Base-by-base conservation (phyloP, 2,113 vertebrate species). In the Hassar affinis region DNA sequence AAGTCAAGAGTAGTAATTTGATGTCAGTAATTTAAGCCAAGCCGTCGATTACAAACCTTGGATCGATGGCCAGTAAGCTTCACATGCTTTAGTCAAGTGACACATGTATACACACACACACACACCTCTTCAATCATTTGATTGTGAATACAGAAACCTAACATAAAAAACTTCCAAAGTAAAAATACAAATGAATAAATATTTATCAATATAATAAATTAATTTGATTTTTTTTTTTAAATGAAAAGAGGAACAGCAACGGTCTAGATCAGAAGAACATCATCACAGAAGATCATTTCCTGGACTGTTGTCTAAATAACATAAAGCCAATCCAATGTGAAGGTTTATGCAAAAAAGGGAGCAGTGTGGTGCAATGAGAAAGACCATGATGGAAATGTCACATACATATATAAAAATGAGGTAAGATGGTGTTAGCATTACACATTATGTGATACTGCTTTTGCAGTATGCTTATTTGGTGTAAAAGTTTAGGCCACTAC, bases 171-270 rank as follows among this genome's bases (percentile, higher is more conserved):
- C 84, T 91, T 92, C 82, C 91, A 92, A 92, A 91, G 91, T 86
- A 89, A 86, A 86, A 92, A 91, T 88, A 92, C 81, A 90, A 92
- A 92, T 91, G 88, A 94, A 94, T 93, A 94, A 94, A 94, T 94
- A 94, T 88, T 86, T 89, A 92, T 84, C 8, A 66, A 92, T 87
- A 92, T 91, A 92, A 93, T 93, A 93, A 93, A 93, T 92, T 1
- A 89, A 91, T 93, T 93, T 92, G 91, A 91, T 92, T 91, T 92
- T 91, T 91, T 90, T 52, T 51, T 88, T 88, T 89, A 30, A 12
- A 74, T 15, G 17, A 71, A 69, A 71, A 77, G 25, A 69, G 27
- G 15, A n/a, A 42, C 52, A 56, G 57, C 11, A 52, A 6, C 72
- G 17, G 3, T 77, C 33, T 14, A 77, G 33, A 66, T 45, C 52